Base-by-base conservation (phyloP, 2,888 invertebrate species). In the Lepidonotus clava region DNA sequence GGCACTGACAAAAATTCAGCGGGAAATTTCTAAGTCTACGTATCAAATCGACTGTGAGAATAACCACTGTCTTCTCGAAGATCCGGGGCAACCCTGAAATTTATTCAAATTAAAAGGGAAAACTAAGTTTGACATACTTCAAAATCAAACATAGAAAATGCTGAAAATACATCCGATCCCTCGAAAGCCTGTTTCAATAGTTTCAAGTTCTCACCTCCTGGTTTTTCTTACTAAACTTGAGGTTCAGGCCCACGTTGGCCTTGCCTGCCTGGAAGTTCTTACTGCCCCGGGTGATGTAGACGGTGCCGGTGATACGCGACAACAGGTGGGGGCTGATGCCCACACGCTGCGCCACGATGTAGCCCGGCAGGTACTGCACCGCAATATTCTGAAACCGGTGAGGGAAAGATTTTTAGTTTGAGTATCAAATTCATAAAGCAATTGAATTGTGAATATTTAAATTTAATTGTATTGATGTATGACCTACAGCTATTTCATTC, bases 231-330 rank as follows among this genome's bases (percentile, higher is more conserved):
- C 96, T 97, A 92, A 97, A 97, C 94, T 99, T 99, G 34, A 99
- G 95, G 93, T 98, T 97, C 76, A 99, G 95, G 0, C 99, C 99
- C 40, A 99, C 95, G 93, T 98, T 98, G 77, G 89, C 87, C 0
- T 90, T 89, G 18, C 90, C 86, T 28, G 90, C 90, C 0, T 90
- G 88, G n/a, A 89, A 86, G 28, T 90, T 90, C 2, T 87, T 86
- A 8, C 89, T 86, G 14, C 91, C 91, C 6, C 90, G 89, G n/a
- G 90, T 89, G 34, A 98, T 95, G 88, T 96, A 96, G 83, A 99
- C 95, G 0, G 97, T 96, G 0, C 98, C 98, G 0, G 98, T 98
- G 86, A 99, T 95, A 11, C 98, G 96, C 0, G 97, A 97, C 88
- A 99, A 94, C 91, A 98, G 95, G 90, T 96, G 96, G 0, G 96